Conservation (phyloP, 1,140 invertebrate genomes). For the Bombus picipes region DNA sequence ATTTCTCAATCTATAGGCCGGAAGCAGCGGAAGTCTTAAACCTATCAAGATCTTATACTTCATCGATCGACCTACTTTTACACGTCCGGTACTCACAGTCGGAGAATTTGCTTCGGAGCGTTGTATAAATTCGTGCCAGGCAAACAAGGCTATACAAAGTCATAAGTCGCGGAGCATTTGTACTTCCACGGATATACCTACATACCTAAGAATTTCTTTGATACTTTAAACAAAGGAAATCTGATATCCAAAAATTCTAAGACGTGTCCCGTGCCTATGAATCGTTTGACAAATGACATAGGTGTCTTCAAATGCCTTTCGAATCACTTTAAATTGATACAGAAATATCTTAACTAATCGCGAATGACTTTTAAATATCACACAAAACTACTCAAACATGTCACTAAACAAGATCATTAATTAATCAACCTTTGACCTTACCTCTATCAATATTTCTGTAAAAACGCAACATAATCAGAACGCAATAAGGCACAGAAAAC, state of each 20-base stretch:
- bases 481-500: background rate
- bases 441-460: background rate
- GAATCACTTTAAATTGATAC: too few species aligned
- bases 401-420: background rate
- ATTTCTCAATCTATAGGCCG: background rate
- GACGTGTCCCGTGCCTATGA: background rate
- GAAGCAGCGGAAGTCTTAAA: slow-evolving; percentile 16
- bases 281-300: too few species aligned
- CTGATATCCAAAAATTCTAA: background rate
- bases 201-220: background rate
- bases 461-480: too few species aligned
- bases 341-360: too few species aligned
- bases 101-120: slow-evolving; percentile 16
- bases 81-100: background rate
- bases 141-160: background rate
- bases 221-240: background rate
- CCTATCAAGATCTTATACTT: slow-evolving; percentile 32
- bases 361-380: too few species aligned
- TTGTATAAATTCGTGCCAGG: slow-evolving; percentile 20
- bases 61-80: slow-evolving; percentile 31
- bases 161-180: background rate
- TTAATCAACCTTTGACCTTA: background rate
- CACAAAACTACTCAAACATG: too few species aligned
- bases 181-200: too few species aligned
- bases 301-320: too few species aligned